Percentiles rank a stretch among this genome's conserved stretches.
phyloP scores from a whole-genome alignment of 2,888 invertebrate species.

The Leucoptera coffeella region DNA sequence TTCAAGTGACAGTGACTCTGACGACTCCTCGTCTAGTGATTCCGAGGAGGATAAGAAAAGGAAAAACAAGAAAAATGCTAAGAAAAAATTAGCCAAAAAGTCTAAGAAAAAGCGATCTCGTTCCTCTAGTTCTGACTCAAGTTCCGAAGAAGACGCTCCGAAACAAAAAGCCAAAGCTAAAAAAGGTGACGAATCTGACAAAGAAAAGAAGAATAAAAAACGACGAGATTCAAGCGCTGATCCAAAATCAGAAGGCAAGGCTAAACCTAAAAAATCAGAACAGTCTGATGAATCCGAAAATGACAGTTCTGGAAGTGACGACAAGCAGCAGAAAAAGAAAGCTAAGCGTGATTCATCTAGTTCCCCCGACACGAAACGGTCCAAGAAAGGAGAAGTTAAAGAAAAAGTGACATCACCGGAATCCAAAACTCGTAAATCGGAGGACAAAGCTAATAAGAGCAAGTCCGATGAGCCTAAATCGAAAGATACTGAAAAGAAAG shows the following conservation, averaged over 20 bases:
- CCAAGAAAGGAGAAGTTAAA: constrained; percentile 31
- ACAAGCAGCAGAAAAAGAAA: constrained; percentile 46
- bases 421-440: constrained; percentile 23
- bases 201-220: constrained; percentile 35
- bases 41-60: constrained; percentile 46
- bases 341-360: constrained; percentile 36
- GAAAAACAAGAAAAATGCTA: constrained; percentile 39
- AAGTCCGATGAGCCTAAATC: constrained; percentile 48
- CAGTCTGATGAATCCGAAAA: constrained; percentile 37
- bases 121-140: constrained; percentile 44
- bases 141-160: constrained; percentile 37
- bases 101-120: constrained; percentile 37
- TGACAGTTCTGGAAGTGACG: constrained; percentile 42
- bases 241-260: constrained; percentile 19
- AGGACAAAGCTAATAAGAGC: constrained; percentile 36
- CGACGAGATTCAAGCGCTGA: constrained; percentile 25
- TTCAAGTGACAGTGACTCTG: constrained; percentile 45
- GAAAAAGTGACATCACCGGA: constrained; percentile 31
- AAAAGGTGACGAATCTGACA: constrained; percentile 38
- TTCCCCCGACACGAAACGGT: constrained; percentile 27
- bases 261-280: constrained; percentile 29
- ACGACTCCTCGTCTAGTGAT: constrained; percentile 43
- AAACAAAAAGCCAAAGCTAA: constrained; percentile 41
- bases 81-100: constrained; percentile 41
- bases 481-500: constrained; percentile 55